Base-by-base conservation (phyloP, 1,140 invertebrate genomes). In the Phocides pigmalion region DNA sequence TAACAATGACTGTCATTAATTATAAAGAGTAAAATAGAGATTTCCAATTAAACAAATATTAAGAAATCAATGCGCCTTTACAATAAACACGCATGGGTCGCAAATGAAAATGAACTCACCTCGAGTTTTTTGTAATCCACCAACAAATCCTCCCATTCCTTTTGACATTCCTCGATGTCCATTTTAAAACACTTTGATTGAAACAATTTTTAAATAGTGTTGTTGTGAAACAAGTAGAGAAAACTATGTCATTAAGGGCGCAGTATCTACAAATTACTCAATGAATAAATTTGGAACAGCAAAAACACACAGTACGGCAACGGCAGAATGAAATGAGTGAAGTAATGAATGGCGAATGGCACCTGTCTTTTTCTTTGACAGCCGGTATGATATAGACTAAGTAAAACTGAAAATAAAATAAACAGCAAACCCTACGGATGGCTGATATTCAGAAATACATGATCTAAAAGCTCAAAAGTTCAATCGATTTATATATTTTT, bases 81-180 rank as follows among this genome's bases (percentile, higher is more conserved):
- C 20, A 19, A 15, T 16, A 46, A 22, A 19, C 19, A 46, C 20
- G 15, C 15, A 16, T 20, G 14, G 12, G 32, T 53, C 9, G 32
- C 11, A 50, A 39, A 9, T 62, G 19, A 50, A 62, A 59, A 47
- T 37, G 25, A 61, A 80, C 74, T 88, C 92, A 96, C 95, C 94
- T 96, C 95, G 14, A 96, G 90, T 42, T 93, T 92, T 86, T 96
- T 96, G 75, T 94, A 96, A 79, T 97, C 96, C 32, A 92, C 92
- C n/a, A 93, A 86, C 65, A 97, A 89, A 74, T 97, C 96, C 47
- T 95, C 93, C 95, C 96, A 97, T 68, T 97, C 96, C 82, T 96
- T 95, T 8, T 95, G 54, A 84, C 94, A 95, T 42, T 93, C 93
- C 62, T 93, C 93, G 47, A 87, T 79, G 67, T 93, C 92, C 93